phyloP scores from a whole-genome alignment of 2,113 vertebrate genomes.

The Forbesichthys agassizii region DNA sequence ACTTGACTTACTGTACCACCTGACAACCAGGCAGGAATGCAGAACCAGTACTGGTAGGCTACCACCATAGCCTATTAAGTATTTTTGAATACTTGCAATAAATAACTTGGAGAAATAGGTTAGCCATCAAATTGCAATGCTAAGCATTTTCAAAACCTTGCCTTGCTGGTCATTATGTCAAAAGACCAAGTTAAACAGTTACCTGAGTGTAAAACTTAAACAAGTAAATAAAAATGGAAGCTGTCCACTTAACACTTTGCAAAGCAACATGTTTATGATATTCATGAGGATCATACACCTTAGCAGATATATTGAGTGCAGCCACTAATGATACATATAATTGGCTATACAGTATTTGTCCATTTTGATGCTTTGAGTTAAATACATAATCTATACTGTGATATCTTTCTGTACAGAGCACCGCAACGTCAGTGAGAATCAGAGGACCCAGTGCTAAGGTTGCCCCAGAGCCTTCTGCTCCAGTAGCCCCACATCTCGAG shows the following conservation, averaged over 20 bases:
- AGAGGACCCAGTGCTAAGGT: constrained; percentile 45
- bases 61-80: too few species aligned
- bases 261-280: not conserved
- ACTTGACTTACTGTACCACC: too few species aligned
- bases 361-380: not conserved
- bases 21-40: too few species aligned
- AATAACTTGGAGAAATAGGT: too few species aligned
- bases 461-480: constrained; percentile 40
- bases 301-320: not conserved
- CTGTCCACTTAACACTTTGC: not conserved
- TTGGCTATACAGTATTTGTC: too few species aligned
- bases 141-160: not conserved
- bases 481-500: constrained; percentile 19
- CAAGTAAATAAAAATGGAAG: not conserved
- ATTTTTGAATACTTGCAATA: too few species aligned
- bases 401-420: constrained; percentile 31
- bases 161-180: not conserved
- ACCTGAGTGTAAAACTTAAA: not conserved
- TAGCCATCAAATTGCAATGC: not conserved
- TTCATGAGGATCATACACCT: not conserved
- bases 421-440: constrained; percentile 53
- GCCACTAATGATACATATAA: not conserved
- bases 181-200: not conserved
- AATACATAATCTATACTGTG: not conserved
- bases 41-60: too few species aligned